These are phyloP conservation scores for Ginglymostoma cirratum DNA, from an alignment of 2,113 vertebrate genomes.

Conservation along the genomic window DNA sequence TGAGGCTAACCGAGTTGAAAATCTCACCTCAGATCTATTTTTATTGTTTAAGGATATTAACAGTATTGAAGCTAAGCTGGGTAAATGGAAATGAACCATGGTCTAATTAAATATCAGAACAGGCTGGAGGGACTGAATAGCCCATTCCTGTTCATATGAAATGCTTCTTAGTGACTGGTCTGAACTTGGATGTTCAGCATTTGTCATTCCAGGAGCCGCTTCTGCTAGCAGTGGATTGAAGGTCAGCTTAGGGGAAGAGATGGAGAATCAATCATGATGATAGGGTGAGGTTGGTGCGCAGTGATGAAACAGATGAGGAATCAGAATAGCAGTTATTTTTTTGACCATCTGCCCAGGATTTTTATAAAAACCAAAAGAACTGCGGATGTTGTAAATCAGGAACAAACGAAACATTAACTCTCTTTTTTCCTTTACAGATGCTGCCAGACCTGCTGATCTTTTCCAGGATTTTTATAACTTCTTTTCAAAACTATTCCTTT, in stretches of 20 bases:
- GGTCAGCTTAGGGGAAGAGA: too few relatives aligned
- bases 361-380: background rate
- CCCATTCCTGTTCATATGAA: background rate
- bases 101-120: background rate
- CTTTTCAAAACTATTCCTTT: background rate
- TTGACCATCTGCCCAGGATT: background rate
- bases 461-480: background rate
- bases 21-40: background rate
- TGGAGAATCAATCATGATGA: too few relatives aligned
- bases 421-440: too few relatives aligned
- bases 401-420: too few relatives aligned
- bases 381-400: too few relatives aligned
- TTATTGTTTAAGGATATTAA: background rate
- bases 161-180: background rate
- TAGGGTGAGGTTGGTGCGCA: too few relatives aligned
- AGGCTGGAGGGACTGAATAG: background rate
- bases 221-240: too few relatives aligned
- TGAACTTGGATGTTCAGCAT: background rate
- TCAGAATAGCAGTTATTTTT: background rate
- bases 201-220: too few relatives aligned
- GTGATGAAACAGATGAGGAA: too few relatives aligned
- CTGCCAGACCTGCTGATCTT: too few relatives aligned
- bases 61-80: background rate
- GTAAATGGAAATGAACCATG: background rate
- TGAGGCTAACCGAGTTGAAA: background rate